phyloP scores from a whole-genome alignment of 2,888 invertebrate genomes.

The Papilio gigon region DNA sequence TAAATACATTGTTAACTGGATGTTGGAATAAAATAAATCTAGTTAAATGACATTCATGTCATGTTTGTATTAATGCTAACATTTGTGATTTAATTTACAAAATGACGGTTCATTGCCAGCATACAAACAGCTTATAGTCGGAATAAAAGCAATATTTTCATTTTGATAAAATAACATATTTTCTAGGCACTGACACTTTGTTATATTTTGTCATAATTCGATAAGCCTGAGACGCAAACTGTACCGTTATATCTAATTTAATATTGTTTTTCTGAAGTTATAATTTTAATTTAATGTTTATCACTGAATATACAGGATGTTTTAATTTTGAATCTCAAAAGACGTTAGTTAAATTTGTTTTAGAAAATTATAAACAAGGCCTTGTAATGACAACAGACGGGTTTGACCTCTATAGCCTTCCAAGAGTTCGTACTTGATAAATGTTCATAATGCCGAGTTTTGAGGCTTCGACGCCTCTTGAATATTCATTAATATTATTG shows the following conservation, averaged over 20 bases:
- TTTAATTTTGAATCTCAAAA: background rate
- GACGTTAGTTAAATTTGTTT: background rate
- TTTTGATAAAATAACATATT: background rate
- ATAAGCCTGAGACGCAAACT: no score
- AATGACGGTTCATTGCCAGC: slow-evolving; percentile 10
- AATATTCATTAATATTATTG: slow-evolving; percentile 52
- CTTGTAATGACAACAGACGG: background rate
- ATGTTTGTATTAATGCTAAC: slow-evolving; percentile 4
- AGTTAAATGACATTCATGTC: background rate
- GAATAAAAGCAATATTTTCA: background rate
- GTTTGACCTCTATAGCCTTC: slow-evolving; percentile 26
- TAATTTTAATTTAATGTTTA: no score
- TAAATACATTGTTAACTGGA: no score
- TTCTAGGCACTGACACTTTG: background rate
- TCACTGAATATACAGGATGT: background rate
- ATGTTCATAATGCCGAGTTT: slow-evolving; percentile 46
- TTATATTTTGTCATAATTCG: background rate
- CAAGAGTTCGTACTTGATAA: slow-evolving; percentile 40
- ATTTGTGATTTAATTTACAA: slow-evolving; percentile 6
- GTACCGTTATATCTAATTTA: no score
- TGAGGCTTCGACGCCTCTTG: slow-evolving; percentile 45
- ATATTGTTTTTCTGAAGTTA: no score
- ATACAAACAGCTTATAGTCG: slow-evolving; percentile 44
- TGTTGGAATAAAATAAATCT: background rate
- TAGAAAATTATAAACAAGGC: background rate